Evolutionary conservation across 2,797 vertebrate species (phyloP).

Genomic region (Coluber constrictor): DNA sequence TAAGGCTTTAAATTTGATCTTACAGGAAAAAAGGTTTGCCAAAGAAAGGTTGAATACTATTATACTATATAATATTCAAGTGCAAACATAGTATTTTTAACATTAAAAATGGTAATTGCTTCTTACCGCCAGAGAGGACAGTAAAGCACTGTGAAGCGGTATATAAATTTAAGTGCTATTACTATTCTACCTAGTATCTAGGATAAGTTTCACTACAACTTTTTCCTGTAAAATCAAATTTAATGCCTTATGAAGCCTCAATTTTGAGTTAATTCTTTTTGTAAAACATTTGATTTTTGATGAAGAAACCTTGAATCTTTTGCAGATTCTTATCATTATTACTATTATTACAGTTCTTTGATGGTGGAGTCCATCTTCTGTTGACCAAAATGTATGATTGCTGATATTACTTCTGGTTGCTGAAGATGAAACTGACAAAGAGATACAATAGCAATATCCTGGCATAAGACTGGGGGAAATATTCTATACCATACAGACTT

Average conservation of each 20-base stretch:
- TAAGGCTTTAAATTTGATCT: neutral
- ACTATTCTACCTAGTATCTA: neutral
- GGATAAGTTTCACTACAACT: neutral
- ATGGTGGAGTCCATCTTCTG: neutral
- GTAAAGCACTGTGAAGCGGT: too few species aligned
- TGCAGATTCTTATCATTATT: neutral
- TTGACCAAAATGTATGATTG: neutral
- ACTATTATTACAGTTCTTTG: neutral
- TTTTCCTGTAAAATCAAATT: too few species aligned
- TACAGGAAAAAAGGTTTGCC: neutral
- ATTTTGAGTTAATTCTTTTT: too few species aligned
- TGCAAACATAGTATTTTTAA: neutral
- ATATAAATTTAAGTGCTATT: too few species aligned
- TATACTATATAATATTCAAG: neutral
- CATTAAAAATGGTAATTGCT: neutral
- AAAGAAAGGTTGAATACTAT: neutral
- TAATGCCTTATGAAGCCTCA: too few species aligned
- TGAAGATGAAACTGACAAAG: neutral
- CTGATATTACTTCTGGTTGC: neutral
- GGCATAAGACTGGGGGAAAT: neutral
- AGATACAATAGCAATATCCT: neutral
- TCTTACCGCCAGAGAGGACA: neutral
- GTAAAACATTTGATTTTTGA: too few species aligned
- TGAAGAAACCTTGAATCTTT: too few species aligned
- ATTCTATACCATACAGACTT: neutral